phyloP scores from a whole-genome alignment of 2,797 vertebrate species.

The Rhinatrema bivittatum region DNA sequence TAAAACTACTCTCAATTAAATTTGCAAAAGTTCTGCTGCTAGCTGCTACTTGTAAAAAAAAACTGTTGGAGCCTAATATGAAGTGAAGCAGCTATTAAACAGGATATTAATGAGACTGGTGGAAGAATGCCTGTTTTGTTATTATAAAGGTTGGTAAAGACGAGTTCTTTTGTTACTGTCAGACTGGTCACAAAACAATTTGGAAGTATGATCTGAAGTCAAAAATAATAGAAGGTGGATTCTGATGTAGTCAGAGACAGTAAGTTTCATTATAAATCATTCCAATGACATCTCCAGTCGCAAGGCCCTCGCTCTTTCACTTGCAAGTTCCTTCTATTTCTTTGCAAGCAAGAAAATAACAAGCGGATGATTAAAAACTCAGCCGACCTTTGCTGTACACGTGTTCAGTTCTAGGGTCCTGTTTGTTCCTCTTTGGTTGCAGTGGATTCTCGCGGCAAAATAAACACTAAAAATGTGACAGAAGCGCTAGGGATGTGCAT shows the following conservation, averaged over 20 bases:
- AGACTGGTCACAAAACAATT: slow-evolving; percentile 29
- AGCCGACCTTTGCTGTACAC: no score
- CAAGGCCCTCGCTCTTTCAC: no score
- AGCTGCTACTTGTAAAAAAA: slow-evolving; percentile 63
- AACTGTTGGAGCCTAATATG: slow-evolving; percentile 73
- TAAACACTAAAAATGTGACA: no score
- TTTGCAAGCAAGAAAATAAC: no score
- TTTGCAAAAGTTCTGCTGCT: slow-evolving; percentile 72
- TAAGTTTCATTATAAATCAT: no score
- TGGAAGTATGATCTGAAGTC: slow-evolving; percentile 15
- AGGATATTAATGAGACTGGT: slow-evolving; percentile 76
- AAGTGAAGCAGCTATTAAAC: slow-evolving; percentile 81
- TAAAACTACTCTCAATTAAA: slow-evolving; percentile 93
- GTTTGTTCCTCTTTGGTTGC: no score
- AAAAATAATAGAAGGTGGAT: background rate
- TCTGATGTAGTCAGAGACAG: rapidly evolving
- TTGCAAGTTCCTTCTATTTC: no score
- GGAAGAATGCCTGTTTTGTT: slow-evolving; percentile 70
- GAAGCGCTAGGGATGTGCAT: no score
- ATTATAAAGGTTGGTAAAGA: slow-evolving; percentile 53
- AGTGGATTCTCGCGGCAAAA: no score
- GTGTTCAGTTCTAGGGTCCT: no score
- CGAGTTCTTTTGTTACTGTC: slow-evolving; percentile 46
- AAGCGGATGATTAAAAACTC: no score
- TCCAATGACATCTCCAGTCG: no score